These are phyloP conservation scores for Celastrina argiolus DNA, from an alignment of 2,888 invertebrate species.

Conservation along the genomic window DNA sequence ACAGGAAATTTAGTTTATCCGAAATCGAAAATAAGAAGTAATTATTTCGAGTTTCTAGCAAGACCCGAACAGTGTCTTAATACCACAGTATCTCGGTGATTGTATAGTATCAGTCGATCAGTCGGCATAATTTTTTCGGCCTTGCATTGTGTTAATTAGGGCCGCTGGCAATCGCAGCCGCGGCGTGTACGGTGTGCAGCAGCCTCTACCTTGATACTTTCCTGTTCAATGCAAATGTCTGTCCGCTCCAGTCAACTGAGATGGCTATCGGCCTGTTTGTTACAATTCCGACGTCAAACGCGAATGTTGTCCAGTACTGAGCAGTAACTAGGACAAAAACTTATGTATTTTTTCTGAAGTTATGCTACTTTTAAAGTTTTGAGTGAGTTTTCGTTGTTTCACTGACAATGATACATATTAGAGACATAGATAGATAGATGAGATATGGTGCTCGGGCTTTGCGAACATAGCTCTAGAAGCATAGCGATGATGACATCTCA, in stretches of 20 bases:
- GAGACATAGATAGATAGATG: no score
- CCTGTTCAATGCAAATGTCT: conserved; percentile 23
- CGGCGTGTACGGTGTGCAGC: neutral
- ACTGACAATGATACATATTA: no score
- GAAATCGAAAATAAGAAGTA: no score
- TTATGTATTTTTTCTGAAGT: no score
- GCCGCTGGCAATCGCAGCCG: neutral
- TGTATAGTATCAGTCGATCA: conserved; percentile 29
- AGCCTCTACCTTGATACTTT: conserved; percentile 24
- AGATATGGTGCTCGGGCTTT: no score
- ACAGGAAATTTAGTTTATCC: no score
- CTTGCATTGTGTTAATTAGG: conserved; percentile 27
- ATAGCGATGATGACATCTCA: neutral
- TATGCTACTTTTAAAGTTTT: no score
- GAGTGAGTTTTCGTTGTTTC: no score
- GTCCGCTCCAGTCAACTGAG: neutral
- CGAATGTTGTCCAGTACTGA: neutral
- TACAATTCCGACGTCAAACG: neutral
- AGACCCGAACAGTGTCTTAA: no score
- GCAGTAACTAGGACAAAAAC: no score
- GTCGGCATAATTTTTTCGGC: conserved; percentile 28
- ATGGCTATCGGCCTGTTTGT: neutral
- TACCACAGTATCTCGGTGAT: conserved; percentile 30
- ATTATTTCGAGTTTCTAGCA: no score
- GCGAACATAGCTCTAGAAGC: no score